Percentiles rank a stretch among this genome's conserved stretches.
Conservation (phyloP, 2,888 invertebrate genomes). For the Gymnosoma rotundatum region DNA sequence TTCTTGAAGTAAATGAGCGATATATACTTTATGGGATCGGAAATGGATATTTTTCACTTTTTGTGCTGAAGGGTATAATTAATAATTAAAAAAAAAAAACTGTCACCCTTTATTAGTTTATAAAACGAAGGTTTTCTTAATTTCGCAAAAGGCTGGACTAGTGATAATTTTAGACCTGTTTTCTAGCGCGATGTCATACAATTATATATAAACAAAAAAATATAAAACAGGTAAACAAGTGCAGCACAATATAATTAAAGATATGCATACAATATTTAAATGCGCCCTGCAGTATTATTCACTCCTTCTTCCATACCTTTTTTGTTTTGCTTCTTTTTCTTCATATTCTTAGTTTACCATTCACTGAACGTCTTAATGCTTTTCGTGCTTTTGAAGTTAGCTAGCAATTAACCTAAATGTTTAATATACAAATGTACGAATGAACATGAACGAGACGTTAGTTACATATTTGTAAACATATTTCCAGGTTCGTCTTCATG, state of each 20-base stretch:
- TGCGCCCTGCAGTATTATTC: conserved; percentile 54
- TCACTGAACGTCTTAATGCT: conserved; percentile 41
- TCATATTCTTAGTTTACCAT: conserved; percentile 10
- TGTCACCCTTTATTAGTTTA: too few relatives aligned
- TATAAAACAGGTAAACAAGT: conserved; percentile 1
- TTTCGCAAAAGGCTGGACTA: conserved; percentile 28
- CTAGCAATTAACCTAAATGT: conserved; percentile 70
- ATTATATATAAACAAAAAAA: conserved; percentile 17
- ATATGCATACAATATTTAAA: conserved; percentile 47
- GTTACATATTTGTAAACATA: not conserved
- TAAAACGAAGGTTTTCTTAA: too few relatives aligned
- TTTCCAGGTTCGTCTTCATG: conserved; percentile 46
- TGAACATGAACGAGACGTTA: too few relatives aligned
- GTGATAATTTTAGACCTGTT: conserved; percentile 11
- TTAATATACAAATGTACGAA: conserved; percentile 21
- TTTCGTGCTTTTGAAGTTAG: conserved; percentile 55
- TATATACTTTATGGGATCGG: too few relatives aligned
- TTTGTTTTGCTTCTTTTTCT: conserved; percentile 22
- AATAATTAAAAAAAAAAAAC: too few relatives aligned
- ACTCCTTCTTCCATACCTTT: conserved; percentile 48
- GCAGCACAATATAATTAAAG: conserved; percentile 26
- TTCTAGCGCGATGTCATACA: conserved; percentile 19
- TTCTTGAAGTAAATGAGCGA: too few relatives aligned
- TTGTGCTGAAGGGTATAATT: too few relatives aligned
- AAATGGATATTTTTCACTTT: too few relatives aligned